A percentile compares a stretch with the other conserved stretches of the same genome.
phyloP scores from a whole-genome alignment of 2,113 vertebrate genomes.

The Raja brachyura region DNA sequence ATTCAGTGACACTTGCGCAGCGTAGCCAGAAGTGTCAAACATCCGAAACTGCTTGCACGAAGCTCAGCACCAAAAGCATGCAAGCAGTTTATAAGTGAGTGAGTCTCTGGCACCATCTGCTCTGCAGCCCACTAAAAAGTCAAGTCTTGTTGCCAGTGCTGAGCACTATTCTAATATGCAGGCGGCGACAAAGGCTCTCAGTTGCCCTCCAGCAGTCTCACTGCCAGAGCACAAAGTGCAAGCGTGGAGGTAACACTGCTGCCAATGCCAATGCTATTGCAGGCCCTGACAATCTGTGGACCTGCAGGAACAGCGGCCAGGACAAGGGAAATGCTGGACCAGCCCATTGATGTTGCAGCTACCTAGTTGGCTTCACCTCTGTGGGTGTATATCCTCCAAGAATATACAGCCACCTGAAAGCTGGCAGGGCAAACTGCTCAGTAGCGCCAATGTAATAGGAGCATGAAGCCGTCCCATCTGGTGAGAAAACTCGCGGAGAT shows the following conservation, averaged over 20 bases:
- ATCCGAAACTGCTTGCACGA: not conserved
- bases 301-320: not conserved
- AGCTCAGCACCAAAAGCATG: not conserved
- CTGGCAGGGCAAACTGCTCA: not conserved
- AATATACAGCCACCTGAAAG: not conserved
- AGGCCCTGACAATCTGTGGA: not conserved
- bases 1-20: not conserved
- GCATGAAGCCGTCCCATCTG: not conserved
- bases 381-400: not conserved
- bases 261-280: not conserved
- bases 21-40: not conserved
- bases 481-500: not conserved
- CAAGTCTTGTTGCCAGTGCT: not conserved
- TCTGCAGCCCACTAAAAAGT: not conserved
- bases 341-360: not conserved
- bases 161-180: not conserved
- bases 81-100: not conserved
- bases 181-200: not conserved
- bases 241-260: not conserved
- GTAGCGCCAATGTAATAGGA: not conserved
- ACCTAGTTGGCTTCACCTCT: not conserved
- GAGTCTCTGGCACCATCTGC: not conserved
- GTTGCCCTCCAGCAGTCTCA: not conserved
- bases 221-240: not conserved
- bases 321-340: not conserved